Conservation (phyloP, 2,113 vertebrate genomes). For the human (Homo sapiens) region GRCh38 chr2:68142001-68142500, state of each 20-base stretch:
- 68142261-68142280: no score
- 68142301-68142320: no score
- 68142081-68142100: background rate
- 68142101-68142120: slow-evolving; percentile 4
- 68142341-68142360: no score
- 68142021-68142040: background rate
- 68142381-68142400: no score
- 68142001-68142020: background rate
- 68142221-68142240: slow-evolving; percentile 20
- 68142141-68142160: slow-evolving; percentile 44
- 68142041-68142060: background rate
- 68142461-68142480: no score
- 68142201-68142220: slow-evolving; percentile 28
- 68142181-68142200: background rate
- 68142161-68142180: background rate
- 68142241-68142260: background rate
- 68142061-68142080: slow-evolving; percentile 1
- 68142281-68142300: no score
- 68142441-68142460: no score
- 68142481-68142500: no score
- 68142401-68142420: no score
- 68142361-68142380: no score
- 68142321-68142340: no score
- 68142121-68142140: background rate
- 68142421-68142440: no score